Percentiles rank a stretch among this genome's conserved stretches.
Evolutionary conservation across 2,797 vertebrate genomes (phyloP).

Genomic region (Hirundo rustica): DNA sequence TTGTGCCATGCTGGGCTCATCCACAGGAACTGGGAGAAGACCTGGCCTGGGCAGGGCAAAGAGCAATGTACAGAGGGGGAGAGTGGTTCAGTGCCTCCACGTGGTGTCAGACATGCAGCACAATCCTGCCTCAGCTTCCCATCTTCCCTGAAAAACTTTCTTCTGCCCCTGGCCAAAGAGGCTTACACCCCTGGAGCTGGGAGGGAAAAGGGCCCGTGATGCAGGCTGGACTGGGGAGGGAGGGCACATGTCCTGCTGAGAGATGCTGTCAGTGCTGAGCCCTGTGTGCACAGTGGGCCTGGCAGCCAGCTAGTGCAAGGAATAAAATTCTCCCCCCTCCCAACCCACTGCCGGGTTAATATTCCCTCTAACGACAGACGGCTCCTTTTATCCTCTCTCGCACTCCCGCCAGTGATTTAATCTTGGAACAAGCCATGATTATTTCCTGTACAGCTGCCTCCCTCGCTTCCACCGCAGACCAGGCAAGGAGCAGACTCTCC

Average conservation of each 20-base stretch:
- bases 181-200: neutral
- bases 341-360: constrained; percentile 61
- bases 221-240: neutral
- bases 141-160: neutral
- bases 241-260: constrained; percentile 5
- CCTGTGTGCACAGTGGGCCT: neutral
- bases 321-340: constrained; percentile 35
- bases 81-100: neutral
- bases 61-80: neutral
- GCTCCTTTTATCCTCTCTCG: constrained; percentile 75
- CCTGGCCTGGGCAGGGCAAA: neutral
- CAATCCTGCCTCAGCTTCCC: neutral
- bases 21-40: neutral
- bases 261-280: constrained; percentile 45
- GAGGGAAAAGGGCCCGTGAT: neutral
- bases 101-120: neutral
- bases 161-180: neutral
- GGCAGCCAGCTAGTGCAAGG: constrained; percentile 40
- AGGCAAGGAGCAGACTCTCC: neutral
- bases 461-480: constrained; percentile 45
- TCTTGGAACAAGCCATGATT: constrained; percentile 69
- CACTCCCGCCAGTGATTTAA: constrained; percentile 72
- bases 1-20: neutral
- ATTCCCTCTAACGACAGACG: constrained; percentile 83
- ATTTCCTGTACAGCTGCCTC: constrained; percentile 75